A percentile compares a stretch with the other conserved stretches of the same genome.
Evolutionary conservation across 2,888 invertebrate genomes (phyloP).

Genomic region (Leptopilina syphax): DNA sequence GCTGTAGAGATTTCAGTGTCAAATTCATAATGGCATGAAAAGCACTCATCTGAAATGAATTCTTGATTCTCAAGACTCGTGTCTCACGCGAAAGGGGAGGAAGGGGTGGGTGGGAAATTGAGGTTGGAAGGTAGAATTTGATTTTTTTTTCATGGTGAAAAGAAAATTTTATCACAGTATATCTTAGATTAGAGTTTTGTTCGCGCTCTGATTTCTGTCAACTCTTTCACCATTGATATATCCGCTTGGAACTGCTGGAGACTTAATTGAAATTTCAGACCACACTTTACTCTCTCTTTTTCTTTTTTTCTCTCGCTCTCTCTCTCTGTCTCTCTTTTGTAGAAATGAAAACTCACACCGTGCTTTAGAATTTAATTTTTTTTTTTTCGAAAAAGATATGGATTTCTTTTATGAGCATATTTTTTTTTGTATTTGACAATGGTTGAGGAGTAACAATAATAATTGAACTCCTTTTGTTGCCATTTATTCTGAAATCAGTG

Average conservation of each 20-base stretch:
- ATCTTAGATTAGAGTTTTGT: constrained; percentile 31
- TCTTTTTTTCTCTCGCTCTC: no score
- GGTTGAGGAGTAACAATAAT: no score
- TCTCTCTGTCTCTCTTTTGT: not conserved
- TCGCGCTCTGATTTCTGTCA: not conserved
- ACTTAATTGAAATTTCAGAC: constrained; percentile 32
- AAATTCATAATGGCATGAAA: constrained; percentile 33
- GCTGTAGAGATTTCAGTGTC: constrained; percentile 31
- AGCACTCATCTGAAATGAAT: constrained; percentile 31
- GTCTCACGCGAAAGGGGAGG: not conserved
- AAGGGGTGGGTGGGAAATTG: not conserved
- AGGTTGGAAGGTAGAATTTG: not conserved
- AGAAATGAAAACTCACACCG: not conserved
- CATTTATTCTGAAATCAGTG: no score
- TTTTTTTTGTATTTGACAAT: no score
- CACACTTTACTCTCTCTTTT: not conserved
- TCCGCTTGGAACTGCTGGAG: constrained; percentile 11
- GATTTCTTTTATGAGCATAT: no score
- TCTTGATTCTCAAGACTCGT: constrained; percentile 31
- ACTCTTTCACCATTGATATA: constrained; percentile 17
- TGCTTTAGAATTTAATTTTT: constrained; percentile 19
- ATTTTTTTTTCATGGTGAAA: not conserved
- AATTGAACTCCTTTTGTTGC: no score
- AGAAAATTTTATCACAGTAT: constrained; percentile 24
- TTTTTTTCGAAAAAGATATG: no score